Percentiles rank a stretch among this genome's conserved stretches.
phyloP scores from a whole-genome alignment of 2,113 vertebrate species.

The Xenus cinereus region DNA sequence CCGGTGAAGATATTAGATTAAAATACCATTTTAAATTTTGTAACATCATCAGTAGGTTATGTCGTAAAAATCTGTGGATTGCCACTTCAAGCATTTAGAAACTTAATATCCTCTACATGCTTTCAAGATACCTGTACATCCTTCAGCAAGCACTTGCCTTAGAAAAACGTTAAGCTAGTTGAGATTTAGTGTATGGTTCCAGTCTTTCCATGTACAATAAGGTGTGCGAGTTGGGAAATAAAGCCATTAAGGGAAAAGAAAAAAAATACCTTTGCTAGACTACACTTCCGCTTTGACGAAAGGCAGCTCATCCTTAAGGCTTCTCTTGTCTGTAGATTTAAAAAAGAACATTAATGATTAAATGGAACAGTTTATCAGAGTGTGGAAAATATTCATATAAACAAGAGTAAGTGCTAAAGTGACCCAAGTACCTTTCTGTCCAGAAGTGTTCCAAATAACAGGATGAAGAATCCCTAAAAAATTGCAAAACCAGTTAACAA shows the following conservation, averaged over 20 bases:
- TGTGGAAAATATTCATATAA: not conserved
- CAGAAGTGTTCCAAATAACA: constrained; percentile 76
- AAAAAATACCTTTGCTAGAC: constrained; percentile 59
- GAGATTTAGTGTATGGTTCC: not conserved
- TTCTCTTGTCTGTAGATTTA: constrained; percentile 70
- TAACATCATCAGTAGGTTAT: not conserved
- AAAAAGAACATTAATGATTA: not conserved
- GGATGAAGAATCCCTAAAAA: constrained; percentile 76
- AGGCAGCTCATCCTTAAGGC: constrained; percentile 62
- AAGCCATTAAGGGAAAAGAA: not conserved
- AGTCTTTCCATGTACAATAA: not conserved
- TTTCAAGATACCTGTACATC: not conserved
- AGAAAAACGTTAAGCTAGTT: not conserved
- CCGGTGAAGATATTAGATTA: not conserved
- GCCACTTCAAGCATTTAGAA: not conserved
- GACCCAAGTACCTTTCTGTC: constrained; percentile 73
- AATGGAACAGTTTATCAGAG: not conserved
- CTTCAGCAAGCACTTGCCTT: not conserved
- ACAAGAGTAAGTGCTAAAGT: not conserved
- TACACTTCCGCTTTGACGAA: constrained; percentile 27
- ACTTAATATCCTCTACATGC: not conserved
- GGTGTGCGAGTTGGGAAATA: not conserved
- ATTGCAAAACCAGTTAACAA: not conserved
- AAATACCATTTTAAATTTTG: not conserved
- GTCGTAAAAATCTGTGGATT: not conserved